Base-by-base conservation (phyloP, 2,888 invertebrate species). In the Ariolimax columbianus region DNA sequence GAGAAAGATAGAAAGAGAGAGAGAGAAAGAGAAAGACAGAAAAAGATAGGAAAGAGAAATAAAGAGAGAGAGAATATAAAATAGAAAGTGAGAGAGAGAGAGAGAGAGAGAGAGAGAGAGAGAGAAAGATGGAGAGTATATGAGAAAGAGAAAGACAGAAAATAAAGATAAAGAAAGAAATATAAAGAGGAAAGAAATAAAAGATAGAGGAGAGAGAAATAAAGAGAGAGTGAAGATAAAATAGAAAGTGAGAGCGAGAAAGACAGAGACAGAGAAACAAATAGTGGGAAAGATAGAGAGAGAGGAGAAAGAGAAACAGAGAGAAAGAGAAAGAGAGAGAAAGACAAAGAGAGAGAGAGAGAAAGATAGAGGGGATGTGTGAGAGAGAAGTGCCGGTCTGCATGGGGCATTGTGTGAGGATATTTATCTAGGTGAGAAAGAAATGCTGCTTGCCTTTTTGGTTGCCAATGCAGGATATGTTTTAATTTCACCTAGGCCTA, bases 71-170 rank as follows among this genome's bases (percentile, higher is more conserved):
- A 72, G 55, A 23, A 55, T n/a, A 26, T 51, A 38, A 72, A 38
- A 40, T 55, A 47, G 47, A 26, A 70, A 51, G 19, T n/a, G 7
- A 40, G 9, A 26, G 9, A 38, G 80, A 70, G 47, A 47, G 75
- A 75, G 75, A 75, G 47, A 75, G n/a, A 75, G 75, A 47, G 30
- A 75, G 75, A 75, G 51, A 75, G 23, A 47, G 33, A 80, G 80
- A 80, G 70, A 68, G 47, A 70, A 14, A 70, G 47, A 80, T 38
- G 47, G 6, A 47, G 30, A n/a, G 14, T 33, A 68, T n/a, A n/a
- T n/a, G n/a, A n/a, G n/a, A n/a, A n/a, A n/a, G 47, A 47, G 47
- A 47, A 7, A 17, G 47, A 17, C 47, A 47, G 9, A 47, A 11
- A 47, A 47, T 47, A 17, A 47, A 11, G 47, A 17, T 47, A 17